phyloP scores from a whole-genome alignment of 2,113 vertebrate species.

The Todiramphus saurophagus region DNA sequence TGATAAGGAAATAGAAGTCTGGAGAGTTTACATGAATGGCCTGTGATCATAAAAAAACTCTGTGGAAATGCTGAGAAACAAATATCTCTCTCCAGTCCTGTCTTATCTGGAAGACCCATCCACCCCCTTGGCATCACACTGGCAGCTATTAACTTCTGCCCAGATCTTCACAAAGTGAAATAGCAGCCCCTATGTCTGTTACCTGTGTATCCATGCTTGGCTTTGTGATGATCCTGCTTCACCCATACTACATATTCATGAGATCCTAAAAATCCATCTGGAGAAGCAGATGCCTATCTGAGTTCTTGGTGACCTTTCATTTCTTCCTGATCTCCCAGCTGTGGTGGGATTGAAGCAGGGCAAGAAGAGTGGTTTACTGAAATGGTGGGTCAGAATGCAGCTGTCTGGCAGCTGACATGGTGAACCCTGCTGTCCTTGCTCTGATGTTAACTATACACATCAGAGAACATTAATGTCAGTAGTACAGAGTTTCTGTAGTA shows the following conservation, averaged over 20 bases:
- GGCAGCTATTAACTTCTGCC: background rate
- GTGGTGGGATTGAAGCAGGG: background rate
- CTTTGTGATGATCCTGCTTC: background rate
- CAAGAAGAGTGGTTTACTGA: background rate
- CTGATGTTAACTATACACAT: background rate
- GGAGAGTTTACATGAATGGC: background rate
- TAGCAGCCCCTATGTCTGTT: background rate
- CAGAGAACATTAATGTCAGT: background rate
- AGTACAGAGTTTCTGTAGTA: background rate
- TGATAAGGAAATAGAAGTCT: background rate
- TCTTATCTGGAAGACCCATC: background rate
- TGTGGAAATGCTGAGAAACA: background rate
- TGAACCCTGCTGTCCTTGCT: background rate
- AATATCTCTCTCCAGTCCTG: background rate
- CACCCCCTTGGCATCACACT: background rate
- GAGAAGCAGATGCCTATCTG: background rate
- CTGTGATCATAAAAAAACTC: background rate
- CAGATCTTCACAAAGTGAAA: background rate
- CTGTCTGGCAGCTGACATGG: background rate
- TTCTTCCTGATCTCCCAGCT: background rate
- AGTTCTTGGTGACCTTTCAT: background rate
- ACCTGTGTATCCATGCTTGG: background rate
- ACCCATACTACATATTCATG: background rate
- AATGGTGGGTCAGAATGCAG: background rate
- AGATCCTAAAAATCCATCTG: background rate